Evolutionary conservation across 2,797 vertebrate genomes (phyloP).

Genomic region (Darevskia mixta): DNA sequence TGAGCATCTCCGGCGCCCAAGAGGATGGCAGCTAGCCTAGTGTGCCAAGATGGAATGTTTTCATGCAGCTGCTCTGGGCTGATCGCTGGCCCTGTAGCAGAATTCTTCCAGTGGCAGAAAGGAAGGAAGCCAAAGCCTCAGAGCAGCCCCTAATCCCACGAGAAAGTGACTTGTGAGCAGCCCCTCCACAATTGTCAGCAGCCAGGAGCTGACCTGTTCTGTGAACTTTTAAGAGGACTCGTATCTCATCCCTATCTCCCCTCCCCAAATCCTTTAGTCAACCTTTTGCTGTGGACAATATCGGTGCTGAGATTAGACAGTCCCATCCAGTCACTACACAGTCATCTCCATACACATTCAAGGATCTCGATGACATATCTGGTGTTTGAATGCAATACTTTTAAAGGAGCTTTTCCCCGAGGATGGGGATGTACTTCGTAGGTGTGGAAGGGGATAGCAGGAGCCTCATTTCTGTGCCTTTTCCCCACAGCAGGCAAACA

Average conservation of each 20-base stretch:
- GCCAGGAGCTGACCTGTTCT: neutral
- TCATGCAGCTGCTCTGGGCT: neutral
- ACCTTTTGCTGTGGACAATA: neutral
- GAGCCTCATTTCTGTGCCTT: neutral
- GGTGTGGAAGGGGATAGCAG: neutral
- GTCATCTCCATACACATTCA: neutral
- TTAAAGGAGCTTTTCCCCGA: neutral
- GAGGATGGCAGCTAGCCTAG: neutral
- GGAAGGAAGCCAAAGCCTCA: neutral
- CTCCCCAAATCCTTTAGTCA: neutral
- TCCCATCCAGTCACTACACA: neutral
- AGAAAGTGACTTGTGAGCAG: neutral
- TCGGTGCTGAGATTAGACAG: neutral
- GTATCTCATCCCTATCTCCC: neutral
- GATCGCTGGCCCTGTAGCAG: neutral
- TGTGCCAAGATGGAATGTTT: constrained; percentile 15
- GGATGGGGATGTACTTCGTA: neutral
- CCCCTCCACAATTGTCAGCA: neutral
- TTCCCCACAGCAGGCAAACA: neutral
- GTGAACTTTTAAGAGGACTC: neutral
- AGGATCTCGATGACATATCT: neutral
- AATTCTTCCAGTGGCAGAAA: neutral
- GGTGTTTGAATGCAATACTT: neutral
- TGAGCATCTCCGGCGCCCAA: neutral
- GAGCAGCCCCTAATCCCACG: neutral